Evolutionary conservation across 2,797 vertebrate genomes (phyloP).

Genomic region (Sebastes diaconus): DNA sequence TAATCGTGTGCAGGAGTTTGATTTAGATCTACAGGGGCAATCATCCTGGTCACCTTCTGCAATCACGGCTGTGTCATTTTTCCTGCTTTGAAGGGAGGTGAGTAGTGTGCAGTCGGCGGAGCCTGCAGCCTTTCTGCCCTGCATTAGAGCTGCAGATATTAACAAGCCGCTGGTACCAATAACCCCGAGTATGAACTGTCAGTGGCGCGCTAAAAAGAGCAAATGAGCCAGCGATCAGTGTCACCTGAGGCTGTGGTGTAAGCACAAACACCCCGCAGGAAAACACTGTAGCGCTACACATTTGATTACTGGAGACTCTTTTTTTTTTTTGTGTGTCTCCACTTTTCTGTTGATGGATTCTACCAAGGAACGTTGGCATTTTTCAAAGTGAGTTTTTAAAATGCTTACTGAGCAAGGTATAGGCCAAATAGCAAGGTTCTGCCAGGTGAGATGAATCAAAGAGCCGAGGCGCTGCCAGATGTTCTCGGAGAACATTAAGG

Average conservation of each 20-base stretch:
- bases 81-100: conserved; percentile 53
- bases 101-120: conserved; percentile 43
- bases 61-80: conserved; percentile 54
- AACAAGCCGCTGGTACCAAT: conserved; percentile 57
- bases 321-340: neutral
- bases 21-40: conserved; percentile 62
- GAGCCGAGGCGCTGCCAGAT: conserved; percentile 64
- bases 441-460: conserved; percentile 73
- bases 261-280: conserved; percentile 40
- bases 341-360: conserved; percentile 32
- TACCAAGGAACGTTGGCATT: conserved; percentile 15
- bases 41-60: conserved; percentile 61
- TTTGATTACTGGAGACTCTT: conserved; percentile 14
- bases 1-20: conserved; percentile 52
- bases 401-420: conserved; percentile 61
- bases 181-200: conserved; percentile 51
- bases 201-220: conserved; percentile 55
- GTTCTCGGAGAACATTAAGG: conserved; percentile 66
- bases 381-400: conserved; percentile 39
- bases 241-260: conserved; percentile 48
- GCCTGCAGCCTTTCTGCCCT: conserved; percentile 51
- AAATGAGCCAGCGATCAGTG: conserved; percentile 56
- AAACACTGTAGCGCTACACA: conserved; percentile 17
- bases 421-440: conserved; percentile 54
- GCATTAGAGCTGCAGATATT: conserved; percentile 60